Base-by-base conservation (phyloP, 2,113 vertebrate species). In the Carassius carassius region DNA sequence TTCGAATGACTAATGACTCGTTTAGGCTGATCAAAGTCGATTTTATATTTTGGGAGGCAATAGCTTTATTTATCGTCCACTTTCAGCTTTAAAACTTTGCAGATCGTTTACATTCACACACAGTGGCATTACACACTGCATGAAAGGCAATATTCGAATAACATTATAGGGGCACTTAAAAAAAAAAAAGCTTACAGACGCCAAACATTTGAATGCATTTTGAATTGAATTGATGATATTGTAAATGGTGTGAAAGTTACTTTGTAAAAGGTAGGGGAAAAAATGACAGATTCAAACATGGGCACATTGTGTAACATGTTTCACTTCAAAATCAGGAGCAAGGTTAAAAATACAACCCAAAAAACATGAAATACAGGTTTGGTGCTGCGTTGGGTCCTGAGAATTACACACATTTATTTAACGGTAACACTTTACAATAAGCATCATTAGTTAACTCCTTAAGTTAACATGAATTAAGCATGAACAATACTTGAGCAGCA, bases 351-450 rank as follows among this genome's bases (percentile, higher is more conserved):
- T 70, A 70, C 32, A 37, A 72, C 35, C 67, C 32, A 41, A 4
- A 72, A 72, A 72, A 72, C 35, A 72, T 72, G 69, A 72, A 72
- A 72, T 72, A 72, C 69, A 72, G 19, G 35, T 72, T 72, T 72
- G 35, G 1, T 11, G 5, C 10, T n/a, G 19, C 11, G 67, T 41
- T 3, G 19, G 35, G 10, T 5, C 19, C 9, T 12, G 17, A n/a
- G 10, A 44, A 47, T 47, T 11, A 47, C 44, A 21, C 35, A 37
- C 17, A 41, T 21, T 21, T n/a, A 60, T 21, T 21, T 60, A n/a
- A 60, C 8, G 41, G 41, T 41, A 41, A 41, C 41, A 41, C 41
- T 41, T 41, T 41, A 41, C 41, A 41, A 41, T 7, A 41, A 41
- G 41, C 6, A 7, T 41, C 8, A 41, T 41, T 41, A 41, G 41